phyloP scores from a whole-genome alignment of 2,797 vertebrate species.

The Cottoperca gobio region DNA sequence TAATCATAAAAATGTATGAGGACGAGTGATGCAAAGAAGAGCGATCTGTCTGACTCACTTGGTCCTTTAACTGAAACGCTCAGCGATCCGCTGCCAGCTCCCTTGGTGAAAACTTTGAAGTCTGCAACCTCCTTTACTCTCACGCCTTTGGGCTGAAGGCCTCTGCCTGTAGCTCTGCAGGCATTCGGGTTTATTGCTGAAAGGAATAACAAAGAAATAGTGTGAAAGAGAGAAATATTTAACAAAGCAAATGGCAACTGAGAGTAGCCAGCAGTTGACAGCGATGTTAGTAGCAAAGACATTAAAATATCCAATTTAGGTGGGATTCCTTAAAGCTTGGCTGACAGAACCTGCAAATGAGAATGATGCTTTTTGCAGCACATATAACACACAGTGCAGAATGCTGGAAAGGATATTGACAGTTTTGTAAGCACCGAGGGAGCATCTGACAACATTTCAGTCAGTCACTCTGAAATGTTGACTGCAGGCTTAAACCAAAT shows the following conservation, averaged over 20 bases:
- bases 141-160: slow-evolving; percentile 95
- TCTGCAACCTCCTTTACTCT: slow-evolving; percentile 94
- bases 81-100: slow-evolving; percentile 93
- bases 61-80: slow-evolving; percentile 93
- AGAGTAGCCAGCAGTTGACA: slow-evolving; percentile 53
- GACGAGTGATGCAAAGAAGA: slow-evolving; percentile 44
- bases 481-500: slow-evolving; percentile 68
- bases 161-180: slow-evolving; percentile 93
- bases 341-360: slow-evolving; percentile 63
- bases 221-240: slow-evolving; percentile 50
- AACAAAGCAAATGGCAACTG: slow-evolving; percentile 11
- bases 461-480: slow-evolving; percentile 63
- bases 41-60: slow-evolving; percentile 84
- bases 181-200: slow-evolving; percentile 91
- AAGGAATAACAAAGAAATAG: slow-evolving; percentile 64
- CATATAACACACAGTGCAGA: slow-evolving; percentile 37
- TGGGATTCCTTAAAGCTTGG: slow-evolving; percentile 40
- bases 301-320: slow-evolving; percentile 43
- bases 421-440: slow-evolving; percentile 38
- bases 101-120: slow-evolving; percentile 96
- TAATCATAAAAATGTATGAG: slow-evolving; percentile 35
- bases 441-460: slow-evolving; percentile 69
- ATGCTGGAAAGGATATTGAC: slow-evolving; percentile 35
- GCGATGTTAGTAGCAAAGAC: slow-evolving; percentile 71
- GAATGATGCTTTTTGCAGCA: slow-evolving; percentile 49